Evolutionary conservation across 2,113 vertebrate genomes (phyloP), one percentile per base, ranked within the genome.

Genomic region (Takifugu flavidus): DNA sequence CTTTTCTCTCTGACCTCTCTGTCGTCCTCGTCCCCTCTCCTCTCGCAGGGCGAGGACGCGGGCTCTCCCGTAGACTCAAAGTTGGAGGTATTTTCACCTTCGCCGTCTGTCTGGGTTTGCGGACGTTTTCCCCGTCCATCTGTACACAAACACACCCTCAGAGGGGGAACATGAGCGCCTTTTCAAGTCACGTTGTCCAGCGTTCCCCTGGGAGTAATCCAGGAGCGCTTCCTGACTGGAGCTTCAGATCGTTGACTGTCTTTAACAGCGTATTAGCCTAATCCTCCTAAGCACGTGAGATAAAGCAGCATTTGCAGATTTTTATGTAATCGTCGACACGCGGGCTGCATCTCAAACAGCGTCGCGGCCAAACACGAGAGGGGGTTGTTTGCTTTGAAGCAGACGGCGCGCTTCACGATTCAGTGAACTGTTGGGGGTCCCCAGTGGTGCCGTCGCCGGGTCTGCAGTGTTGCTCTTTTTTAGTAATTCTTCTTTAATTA

Each of bases 1-100:
- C 43, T 70, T 45, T 70, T 53, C 45, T 67, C 62, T 77, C 56
- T 76, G 60, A 74, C 71, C 59, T 75, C 61, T 70, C 58, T 79
- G 55, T 67, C 53, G 47, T 68, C 54, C 43, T 51, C 47, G 54
- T 67, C 54, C 63, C 66, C 45, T 72, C 73, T 61, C 67, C 45
- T 72, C 73, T 71, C 59, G 63, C 86, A 92, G 89, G 82, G 79
- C 71, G 91, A 92, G 78, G 91, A 91, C 67, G 70, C 87, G 83
- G 82, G 84, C 74, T 89, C 87, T 53, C 86, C 87, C 60, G 43
- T 86, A 86, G 90, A 92, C 74, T 82, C 88, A 70, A 92, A 90
- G 69, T 82, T 87, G 62, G 91, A 92, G 91, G 91, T 92, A 92
- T 86, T 88, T 89, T 83, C 70, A 77, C 54, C 68, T 69, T 59